phyloP scores from a whole-genome alignment of 2,113 vertebrate genomes.

The Tinamus guttatus region DNA sequence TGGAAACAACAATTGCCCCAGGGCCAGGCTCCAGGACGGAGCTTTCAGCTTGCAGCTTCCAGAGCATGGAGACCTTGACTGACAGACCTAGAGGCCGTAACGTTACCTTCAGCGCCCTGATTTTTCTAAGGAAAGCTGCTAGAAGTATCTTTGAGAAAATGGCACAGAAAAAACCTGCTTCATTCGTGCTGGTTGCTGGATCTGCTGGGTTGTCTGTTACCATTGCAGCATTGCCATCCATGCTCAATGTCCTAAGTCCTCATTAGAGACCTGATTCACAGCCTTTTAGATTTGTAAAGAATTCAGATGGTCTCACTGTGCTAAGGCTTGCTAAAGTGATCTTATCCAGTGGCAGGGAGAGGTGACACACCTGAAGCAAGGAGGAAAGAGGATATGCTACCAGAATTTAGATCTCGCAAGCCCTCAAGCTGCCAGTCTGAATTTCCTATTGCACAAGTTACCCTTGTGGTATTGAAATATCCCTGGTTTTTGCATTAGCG shows the following conservation, averaged over 20 bases:
- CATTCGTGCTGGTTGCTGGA: not conserved
- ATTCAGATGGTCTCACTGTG: not conserved
- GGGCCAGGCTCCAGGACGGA: not conserved
- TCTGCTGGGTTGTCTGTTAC: not conserved
- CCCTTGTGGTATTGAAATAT: not conserved
- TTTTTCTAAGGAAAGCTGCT: not conserved
- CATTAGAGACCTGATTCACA: not conserved
- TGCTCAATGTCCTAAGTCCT: not conserved
- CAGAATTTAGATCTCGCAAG: not conserved
- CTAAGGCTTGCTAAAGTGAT: no score
- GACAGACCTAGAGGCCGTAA: not conserved
- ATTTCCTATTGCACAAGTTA: not conserved
- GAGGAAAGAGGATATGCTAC: not conserved
- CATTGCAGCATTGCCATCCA: not conserved
- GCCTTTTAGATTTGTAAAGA: no score
- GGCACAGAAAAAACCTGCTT: not conserved
- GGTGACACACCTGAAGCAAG: rapidly evolving
- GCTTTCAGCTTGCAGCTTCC: no score
- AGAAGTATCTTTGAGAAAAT: not conserved
- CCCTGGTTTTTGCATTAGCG: not conserved
- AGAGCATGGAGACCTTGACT: not conserved
- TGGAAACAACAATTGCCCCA: not conserved
- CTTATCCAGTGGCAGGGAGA: not conserved
- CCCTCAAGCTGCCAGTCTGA: not conserved
- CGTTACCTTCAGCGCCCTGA: not conserved